These are phyloP conservation scores for Hemithea aestivaria DNA, from an alignment of 2,888 invertebrate species.

Conservation along the genomic window DNA sequence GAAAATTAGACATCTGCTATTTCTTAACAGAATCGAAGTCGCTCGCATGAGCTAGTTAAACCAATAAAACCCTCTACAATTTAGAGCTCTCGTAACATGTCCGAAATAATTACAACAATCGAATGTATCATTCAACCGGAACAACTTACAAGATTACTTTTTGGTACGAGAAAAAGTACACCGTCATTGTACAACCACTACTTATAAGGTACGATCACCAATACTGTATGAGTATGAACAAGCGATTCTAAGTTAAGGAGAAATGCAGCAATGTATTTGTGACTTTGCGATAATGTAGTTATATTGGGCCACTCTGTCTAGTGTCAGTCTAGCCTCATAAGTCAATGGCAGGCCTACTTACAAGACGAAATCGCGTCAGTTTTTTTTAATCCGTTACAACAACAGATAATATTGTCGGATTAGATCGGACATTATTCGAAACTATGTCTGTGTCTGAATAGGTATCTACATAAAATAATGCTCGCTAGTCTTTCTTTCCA, in stretches of 20 bases:
- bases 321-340: slow-evolving; percentile 63
- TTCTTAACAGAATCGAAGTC: too few relatives aligned
- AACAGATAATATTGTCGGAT: too few relatives aligned
- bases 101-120: slow-evolving; percentile 18
- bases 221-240: neutral
- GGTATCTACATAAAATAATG: too few relatives aligned
- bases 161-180: slow-evolving; percentile 16
- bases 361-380: slow-evolving; percentile 52
- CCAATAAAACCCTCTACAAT: neutral
- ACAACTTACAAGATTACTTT: slow-evolving; percentile 14
- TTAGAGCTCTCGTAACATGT: slow-evolving; percentile 1
- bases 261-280: slow-evolving; percentile 29
- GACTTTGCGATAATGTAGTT: slow-evolving; percentile 8
- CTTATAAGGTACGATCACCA: slow-evolving; percentile 2
- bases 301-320: slow-evolving; percentile 41
- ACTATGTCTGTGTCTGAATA: too few relatives aligned
- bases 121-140: slow-evolving; percentile 9
- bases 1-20: too few relatives aligned
- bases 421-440: too few relatives aligned
- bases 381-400: slow-evolving; percentile 58
- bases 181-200: slow-evolving; percentile 6
- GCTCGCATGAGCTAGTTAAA: too few relatives aligned
- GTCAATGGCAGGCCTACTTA: slow-evolving; percentile 71
- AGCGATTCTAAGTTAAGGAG: neutral
- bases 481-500: too few relatives aligned